Base-by-base conservation (phyloP, 2,113 vertebrate genomes). In the Dipodomys spectabilis region DNA sequence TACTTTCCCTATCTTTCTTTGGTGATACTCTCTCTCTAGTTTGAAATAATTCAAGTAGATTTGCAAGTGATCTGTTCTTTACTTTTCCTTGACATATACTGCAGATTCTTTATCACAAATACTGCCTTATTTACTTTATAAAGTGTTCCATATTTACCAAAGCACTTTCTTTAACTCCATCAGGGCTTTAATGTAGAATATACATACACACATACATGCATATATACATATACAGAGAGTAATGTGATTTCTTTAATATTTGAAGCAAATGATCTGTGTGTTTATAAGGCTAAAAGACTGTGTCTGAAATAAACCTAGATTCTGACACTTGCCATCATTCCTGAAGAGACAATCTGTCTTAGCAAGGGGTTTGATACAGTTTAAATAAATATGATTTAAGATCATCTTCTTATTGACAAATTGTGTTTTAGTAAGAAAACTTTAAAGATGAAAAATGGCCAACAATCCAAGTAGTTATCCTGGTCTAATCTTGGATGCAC, bases 61-160 rank as follows among this genome's bases (percentile, higher is more conserved):
- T 64, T 77, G 68, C 39, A 83, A 92, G 53, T 45, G 64, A 93
- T 45, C 35, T 57, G 53, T 57, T 57, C 15, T 57, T 57, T 18
- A 57, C 53, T 57, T 57, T 39, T 82, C 22, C 45, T 49, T 95
- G 67, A 86, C 64, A 22, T 75, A 74, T 65, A 87, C 67, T 81
- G 57, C 49, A 95, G 62, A 84, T 92, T 53, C 53, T 19, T 95
- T 93, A 74, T 92, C 73, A 18, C 84, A 80, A 75, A 86, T n/a
- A 82, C 16, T 90, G 75, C 72, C 44, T 81, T 82, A 92, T 28
- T 84, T 80, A 84, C 64, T 67, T 94, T 93, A 87, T 18, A 93
- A 74, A 92, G 12, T 92, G 19, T 20, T 75, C 53, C 75, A 93
- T 10, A 35, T 8, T 68, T 62, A 49, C 25, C 9, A 79, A 94